Evolutionary conservation across 2,888 invertebrate species (phyloP).

Genomic region (Callimorpha dominula): DNA sequence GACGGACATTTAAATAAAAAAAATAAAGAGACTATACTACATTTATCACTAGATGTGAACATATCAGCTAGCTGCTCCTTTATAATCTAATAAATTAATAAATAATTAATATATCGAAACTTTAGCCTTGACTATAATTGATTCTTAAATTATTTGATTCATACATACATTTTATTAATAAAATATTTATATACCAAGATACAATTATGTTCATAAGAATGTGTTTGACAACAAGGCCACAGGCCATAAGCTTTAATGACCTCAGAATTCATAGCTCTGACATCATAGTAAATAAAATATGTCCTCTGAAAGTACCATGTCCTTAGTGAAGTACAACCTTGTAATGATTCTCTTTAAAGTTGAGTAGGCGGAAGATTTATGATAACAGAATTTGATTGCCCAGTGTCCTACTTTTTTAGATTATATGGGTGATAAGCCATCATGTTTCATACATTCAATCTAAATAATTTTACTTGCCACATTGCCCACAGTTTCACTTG

Average conservation of each 20-base stretch:
- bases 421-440: not conserved
- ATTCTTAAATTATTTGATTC: not conserved
- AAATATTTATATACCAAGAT: not conserved
- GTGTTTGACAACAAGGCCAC: conserved; percentile 38
- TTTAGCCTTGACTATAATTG: not conserved
- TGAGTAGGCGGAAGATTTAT: conserved; percentile 29
- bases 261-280: conserved; percentile 53
- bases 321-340: conserved; percentile 12
- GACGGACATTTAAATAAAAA: no score
- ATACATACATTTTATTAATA: not conserved
- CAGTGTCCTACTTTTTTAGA: conserved; percentile 15
- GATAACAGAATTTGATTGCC: conserved; percentile 7
- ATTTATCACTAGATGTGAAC: no score
- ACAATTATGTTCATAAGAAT: conserved; percentile 5
- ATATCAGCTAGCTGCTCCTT: no score
- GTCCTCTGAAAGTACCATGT: conserved; percentile 5
- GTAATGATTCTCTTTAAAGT: conserved; percentile 9
- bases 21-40: no score
- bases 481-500: no score
- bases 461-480: not conserved
- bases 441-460: conserved; percentile 3
- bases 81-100: no score
- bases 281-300: conserved; percentile 47
- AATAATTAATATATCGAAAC: not conserved
- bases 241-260: conserved; percentile 47